These are phyloP conservation scores for Drosophila murphyi DNA, from an alignment of 1,140 invertebrate genomes.

Conservation along the genomic window DNA sequence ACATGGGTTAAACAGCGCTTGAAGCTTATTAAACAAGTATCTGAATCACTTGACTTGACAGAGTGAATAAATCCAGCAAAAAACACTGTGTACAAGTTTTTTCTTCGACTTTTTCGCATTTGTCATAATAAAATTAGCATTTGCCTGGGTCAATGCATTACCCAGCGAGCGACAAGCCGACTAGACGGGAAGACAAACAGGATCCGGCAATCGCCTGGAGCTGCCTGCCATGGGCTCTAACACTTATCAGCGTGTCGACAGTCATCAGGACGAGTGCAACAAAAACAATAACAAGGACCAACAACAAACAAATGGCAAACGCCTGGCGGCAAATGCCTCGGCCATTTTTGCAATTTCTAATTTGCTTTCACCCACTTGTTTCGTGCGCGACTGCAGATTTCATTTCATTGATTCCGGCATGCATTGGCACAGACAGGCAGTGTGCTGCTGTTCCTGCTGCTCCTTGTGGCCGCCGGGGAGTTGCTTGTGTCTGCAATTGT, in stretches of 20 bases:
- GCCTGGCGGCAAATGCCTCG: constrained; percentile 5
- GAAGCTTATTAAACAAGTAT: constrained; percentile 45
- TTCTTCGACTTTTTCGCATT: constrained; percentile 55
- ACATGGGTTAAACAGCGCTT: constrained; percentile 31
- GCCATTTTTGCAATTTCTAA: constrained; percentile 48
- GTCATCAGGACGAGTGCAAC: constrained; percentile 28
- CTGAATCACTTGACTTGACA: constrained; percentile 22
- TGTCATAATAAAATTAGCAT: constrained; percentile 78
- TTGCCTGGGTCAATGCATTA: constrained; percentile 61
- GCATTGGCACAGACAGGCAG: not conserved
- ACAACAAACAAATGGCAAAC: constrained; percentile 9
- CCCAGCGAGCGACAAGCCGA: constrained; percentile 16
- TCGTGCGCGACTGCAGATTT: constrained; percentile 41
- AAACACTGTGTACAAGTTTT: constrained; percentile 6
- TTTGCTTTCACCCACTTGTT: constrained; percentile 49
- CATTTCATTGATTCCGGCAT: constrained; percentile 31
- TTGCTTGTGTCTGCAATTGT: not conserved
- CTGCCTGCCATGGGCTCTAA: constrained; percentile 30
- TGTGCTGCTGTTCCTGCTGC: constrained; percentile 12
- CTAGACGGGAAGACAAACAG: constrained; percentile 9
- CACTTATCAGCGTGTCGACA: constrained; percentile 72
- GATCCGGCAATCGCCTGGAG: constrained; percentile 10
- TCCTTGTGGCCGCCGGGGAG: constrained; percentile 10
- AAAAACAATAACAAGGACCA: constrained; percentile 10
- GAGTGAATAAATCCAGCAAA: constrained; percentile 26